A percentile compares a stretch with the other conserved stretches of the same genome.
Evolutionary conservation across 35 echinoderm and acorn worm species (phyloP).

Genomic region (Apostichopus parvimensis): DNA sequence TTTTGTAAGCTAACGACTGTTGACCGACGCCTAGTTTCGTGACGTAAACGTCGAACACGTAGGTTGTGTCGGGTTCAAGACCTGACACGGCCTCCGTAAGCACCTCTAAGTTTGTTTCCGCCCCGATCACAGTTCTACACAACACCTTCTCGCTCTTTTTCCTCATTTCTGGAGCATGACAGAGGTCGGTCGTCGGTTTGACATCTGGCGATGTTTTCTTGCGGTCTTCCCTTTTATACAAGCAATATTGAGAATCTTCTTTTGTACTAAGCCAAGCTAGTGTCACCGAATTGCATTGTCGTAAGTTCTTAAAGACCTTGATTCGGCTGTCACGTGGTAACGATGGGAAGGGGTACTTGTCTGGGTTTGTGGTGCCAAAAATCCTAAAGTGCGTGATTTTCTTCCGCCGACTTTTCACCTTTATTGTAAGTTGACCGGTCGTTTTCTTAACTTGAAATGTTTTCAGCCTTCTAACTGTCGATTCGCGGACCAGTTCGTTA

Average conservation of each 20-base stretch:
- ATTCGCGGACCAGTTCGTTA: conserved; percentile 59
- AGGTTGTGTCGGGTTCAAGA: conserved; percentile 73
- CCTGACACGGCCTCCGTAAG: conserved; percentile 75
- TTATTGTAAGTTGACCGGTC: conserved; percentile 67
- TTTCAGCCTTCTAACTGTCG: conserved; percentile 67
- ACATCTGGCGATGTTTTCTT: conserved; percentile 34
- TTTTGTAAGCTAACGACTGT: conserved; percentile 84
- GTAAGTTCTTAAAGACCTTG: conserved; percentile 87
- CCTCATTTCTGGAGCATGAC: conserved; percentile 88
- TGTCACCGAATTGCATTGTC: conserved; percentile 88
- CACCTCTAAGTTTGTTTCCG: conserved; percentile 68
- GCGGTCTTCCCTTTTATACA: conserved; percentile 88
- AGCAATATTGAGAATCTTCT: conserved; percentile 92
- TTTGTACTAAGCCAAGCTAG: conserved; percentile 91
- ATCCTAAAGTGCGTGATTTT: conserved; percentile 70
- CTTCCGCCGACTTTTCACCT: conserved; percentile 64
- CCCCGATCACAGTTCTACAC: conserved; percentile 69
- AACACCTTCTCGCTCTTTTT: conserved; percentile 95
- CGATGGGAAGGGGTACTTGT: conserved; percentile 88
- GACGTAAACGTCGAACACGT: conserved; percentile 97
- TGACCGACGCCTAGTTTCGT: conserved; percentile 74
- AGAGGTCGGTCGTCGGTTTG: conserved; percentile 51
- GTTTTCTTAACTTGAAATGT: conserved; percentile 79
- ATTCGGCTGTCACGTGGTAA: conserved; percentile 81
- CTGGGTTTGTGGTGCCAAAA: conserved; percentile 85